Percentiles rank a stretch among this genome's conserved stretches.
phyloP scores from a whole-genome alignment of 2,797 vertebrate genomes.

The Gadopsis bispinosus region DNA sequence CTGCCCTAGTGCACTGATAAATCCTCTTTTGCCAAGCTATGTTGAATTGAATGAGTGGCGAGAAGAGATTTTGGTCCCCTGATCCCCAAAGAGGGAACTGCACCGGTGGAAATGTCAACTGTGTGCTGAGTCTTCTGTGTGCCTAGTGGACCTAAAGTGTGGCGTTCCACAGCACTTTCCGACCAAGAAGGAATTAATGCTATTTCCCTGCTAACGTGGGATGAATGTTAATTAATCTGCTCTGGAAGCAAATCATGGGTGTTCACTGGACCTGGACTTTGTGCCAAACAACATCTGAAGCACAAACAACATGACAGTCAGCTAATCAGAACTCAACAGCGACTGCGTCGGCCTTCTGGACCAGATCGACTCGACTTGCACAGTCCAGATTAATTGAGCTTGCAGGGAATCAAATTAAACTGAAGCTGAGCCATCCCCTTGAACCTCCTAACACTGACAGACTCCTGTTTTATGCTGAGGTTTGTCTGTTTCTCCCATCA shows the following conservation, averaged over 20 bases:
- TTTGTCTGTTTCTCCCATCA: background rate
- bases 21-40: constrained; percentile 20
- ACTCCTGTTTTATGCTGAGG: background rate
- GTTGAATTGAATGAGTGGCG: constrained; percentile 21
- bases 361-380: constrained; percentile 24
- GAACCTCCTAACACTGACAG: constrained; percentile 3
- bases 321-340: constrained; percentile 36
- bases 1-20: constrained; percentile 12
- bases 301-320: constrained; percentile 34
- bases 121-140: constrained; percentile 30
- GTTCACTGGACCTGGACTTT: constrained; percentile 55
- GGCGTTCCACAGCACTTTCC: constrained; percentile 8
- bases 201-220: constrained; percentile 31
- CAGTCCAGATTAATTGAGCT: constrained; percentile 38
- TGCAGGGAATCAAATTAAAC: constrained; percentile 18
- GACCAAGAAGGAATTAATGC: constrained; percentile 36
- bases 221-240: constrained; percentile 50
- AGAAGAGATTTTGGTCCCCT: constrained; percentile 36
- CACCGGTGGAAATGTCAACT: constrained; percentile 48
- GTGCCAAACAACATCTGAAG: constrained; percentile 43
- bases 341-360: constrained; percentile 21
- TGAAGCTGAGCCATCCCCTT: background rate
- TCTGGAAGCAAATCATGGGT: constrained; percentile 2
- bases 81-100: constrained; percentile 47
- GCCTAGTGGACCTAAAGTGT: constrained; percentile 30